Percentiles rank a stretch among this genome's conserved stretches.
These are phyloP conservation scores for Ciconia nigra DNA, from an alignment of 2,797 vertebrate species.

Conservation along the genomic window DNA sequence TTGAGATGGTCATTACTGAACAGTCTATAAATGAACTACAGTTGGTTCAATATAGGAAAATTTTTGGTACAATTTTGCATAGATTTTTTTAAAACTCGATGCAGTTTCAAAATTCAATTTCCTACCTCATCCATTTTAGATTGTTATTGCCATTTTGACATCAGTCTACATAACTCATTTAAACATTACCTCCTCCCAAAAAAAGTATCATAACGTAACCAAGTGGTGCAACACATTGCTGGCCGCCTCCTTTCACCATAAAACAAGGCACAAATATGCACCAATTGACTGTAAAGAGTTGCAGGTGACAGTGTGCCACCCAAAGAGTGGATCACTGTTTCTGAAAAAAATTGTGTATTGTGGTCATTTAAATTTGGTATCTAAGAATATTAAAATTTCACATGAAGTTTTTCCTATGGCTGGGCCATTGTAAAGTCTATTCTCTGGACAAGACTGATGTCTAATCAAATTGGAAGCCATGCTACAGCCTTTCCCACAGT, in stretches of 20 bases:
- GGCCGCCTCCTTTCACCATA: background rate
- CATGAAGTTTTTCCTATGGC: background rate
- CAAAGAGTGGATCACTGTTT: background rate
- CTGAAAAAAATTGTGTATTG: background rate
- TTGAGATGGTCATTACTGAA: background rate
- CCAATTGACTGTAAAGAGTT: fast-evolving
- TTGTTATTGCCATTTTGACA: background rate
- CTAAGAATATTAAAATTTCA: background rate
- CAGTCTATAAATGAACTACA: background rate
- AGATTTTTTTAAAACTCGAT: background rate
- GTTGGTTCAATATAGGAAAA: background rate
- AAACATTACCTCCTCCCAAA: background rate
- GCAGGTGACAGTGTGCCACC: background rate
- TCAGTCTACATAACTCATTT: background rate
- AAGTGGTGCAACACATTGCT: background rate
- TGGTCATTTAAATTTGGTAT: background rate
- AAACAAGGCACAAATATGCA: background rate
- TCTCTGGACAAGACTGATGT: background rate
- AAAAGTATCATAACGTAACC: background rate
- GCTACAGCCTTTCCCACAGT: background rate
- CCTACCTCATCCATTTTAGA: background rate
- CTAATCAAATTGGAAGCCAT: background rate
- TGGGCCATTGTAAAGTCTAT: background rate
- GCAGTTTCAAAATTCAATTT: background rate
- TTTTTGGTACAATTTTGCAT: background rate